Evolutionary conservation across 2,113 vertebrate species (phyloP), one percentile per base, ranked within the genome.

Genomic region (Todiramphus saurophagus): DNA sequence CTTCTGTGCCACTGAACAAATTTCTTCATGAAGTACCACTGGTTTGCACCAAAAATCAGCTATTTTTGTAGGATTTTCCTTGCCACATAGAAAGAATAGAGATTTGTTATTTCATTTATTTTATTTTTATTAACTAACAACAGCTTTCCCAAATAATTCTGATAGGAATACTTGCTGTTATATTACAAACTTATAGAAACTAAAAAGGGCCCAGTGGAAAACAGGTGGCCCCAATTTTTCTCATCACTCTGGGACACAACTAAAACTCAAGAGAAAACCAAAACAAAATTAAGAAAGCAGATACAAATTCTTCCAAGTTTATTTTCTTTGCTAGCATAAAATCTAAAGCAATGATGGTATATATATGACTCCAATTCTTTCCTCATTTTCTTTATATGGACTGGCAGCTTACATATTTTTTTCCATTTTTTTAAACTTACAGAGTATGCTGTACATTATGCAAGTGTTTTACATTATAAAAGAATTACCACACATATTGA

Each of bases 191-290:
- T 64, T 83, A 93, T 33, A 73, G 56, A 84, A 95, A 94, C 37
- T 72, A 44, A 93, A 94, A 87, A 58, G 39, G 63, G 75, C 85
- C 44, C 91, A 93, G 18, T 84, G 94, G 95, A 97, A 97, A 97
- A 97, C 96, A 98, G 94, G 96, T 97, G 96, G 78, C 44, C 74
- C 59, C 72, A 83, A 1, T 92, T 96, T 96, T 83, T 94, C 53
- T 82, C 56, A 88, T 88, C 66, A 76, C 28, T 67, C 4, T 59
- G 88, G 80, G 86, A 97, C 51, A 90, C 30, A 96, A 89, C n/a
- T 68, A 72, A 97, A 97, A 91, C 84, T 78, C 89, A 43, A 62
- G 80, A 89, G 62, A 91, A 63, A 89, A 87, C 74, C 85, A 89
- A 77, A 96, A 94, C 25, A 91, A 95, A 94, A 95, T 79, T 77